These are phyloP conservation scores for Haliclona indistincta DNA, from an alignment of 37 sponge, comb jelly and placozoan genomes.

Conservation along the genomic window DNA sequence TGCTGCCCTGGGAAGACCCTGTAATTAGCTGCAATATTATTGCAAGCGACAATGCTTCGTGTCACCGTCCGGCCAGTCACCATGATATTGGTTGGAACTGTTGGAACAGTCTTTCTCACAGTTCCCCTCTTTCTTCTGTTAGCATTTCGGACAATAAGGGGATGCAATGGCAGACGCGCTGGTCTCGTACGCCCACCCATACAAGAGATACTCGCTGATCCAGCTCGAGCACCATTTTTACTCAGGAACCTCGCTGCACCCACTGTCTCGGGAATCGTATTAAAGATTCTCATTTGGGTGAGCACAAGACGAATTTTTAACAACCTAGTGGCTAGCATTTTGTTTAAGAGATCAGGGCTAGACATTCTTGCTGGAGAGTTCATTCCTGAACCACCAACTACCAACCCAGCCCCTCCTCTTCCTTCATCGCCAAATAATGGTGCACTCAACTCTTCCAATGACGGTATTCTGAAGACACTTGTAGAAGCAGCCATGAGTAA, in stretches of 20 bases:
- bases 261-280: slow-evolving; percentile 32
- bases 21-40: no score
- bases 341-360: slow-evolving; percentile 24
- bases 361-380: slow-evolving; percentile 19
- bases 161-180: not conserved
- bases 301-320: no score
- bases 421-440: slow-evolving; percentile 16
- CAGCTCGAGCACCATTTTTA: not conserved
- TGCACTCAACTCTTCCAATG: no score
- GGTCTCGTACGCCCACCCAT: slow-evolving; percentile 21
- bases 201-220: slow-evolving; percentile 27
- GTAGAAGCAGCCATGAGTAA: not conserved
- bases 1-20: no score
- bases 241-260: slow-evolving; percentile 31
- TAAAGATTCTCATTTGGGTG: slow-evolving; percentile 42
- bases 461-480: no score
- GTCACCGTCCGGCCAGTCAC: no score
- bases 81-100: no score
- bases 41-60: no score
- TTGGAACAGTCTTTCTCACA: not conserved
- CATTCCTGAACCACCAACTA: slow-evolving; percentile 71
- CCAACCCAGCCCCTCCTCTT: slow-evolving; percentile 18
- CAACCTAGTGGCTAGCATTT: slow-evolving; percentile 31
- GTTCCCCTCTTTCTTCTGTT: not conserved
- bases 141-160: not conserved